These are phyloP conservation scores for Timema podura DNA, from an alignment of 2,888 invertebrate species.

Conservation along the genomic window DNA sequence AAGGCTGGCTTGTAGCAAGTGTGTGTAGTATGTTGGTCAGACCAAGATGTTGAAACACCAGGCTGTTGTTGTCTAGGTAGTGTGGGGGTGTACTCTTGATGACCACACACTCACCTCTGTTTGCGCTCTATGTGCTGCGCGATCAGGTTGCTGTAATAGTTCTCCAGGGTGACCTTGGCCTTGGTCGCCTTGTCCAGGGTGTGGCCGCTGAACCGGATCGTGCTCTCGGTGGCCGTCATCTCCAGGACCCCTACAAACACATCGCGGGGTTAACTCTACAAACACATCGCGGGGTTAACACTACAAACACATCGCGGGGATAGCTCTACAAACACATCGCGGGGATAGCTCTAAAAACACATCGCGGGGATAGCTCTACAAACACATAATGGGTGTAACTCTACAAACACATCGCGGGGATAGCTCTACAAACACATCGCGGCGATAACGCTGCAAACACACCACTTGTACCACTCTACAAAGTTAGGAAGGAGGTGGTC, in stretches of 20 bases:
- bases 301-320: no score
- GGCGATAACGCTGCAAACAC: no score
- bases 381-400: not conserved
- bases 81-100: no score
- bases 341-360: slow-evolving; percentile 45
- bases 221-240: slow-evolving; percentile 77
- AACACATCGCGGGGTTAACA: not conserved
- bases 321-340: no score
- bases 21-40: no score
- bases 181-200: slow-evolving; percentile 98
- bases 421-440: no score
- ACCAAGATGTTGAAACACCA: no score
- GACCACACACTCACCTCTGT: slow-evolving; percentile 62
- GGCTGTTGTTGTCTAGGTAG: no score
- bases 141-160: slow-evolving; percentile 98
- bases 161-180: slow-evolving; percentile 97
- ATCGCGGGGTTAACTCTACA: not conserved
- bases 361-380: not conserved
- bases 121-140: slow-evolving; percentile 96
- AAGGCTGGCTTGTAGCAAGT: no score
- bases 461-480: no score
- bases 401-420: no score
- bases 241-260: slow-evolving; percentile 67
- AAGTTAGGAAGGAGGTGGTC: no score
- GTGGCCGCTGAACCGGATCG: slow-evolving; percentile 92